Percentiles rank a stretch among this genome's conserved stretches.
Conservation (phyloP, 2,888 invertebrate species). For the Drosophila acutilabella region DNA sequence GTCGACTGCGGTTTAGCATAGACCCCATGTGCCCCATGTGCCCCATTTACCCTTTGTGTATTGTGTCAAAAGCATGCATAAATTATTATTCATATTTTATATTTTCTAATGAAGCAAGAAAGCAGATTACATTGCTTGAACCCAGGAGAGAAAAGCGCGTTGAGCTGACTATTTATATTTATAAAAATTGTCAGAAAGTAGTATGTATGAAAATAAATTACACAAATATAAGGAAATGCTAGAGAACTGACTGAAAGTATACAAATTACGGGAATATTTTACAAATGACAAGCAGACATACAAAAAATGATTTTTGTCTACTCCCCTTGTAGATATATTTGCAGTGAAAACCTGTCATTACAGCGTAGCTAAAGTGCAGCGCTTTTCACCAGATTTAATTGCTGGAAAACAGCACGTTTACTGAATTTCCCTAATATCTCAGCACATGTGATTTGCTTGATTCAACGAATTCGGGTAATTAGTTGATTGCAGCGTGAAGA, state of each 20-base stretch:
- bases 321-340: too few species aligned
- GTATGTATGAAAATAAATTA: background rate
- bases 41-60: constrained; percentile 69
- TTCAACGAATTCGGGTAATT: constrained; percentile 33
- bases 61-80: constrained; percentile 75
- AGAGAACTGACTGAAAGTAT: background rate
- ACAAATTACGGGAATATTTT: too few species aligned
- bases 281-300: too few species aligned
- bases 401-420: constrained; percentile 17
- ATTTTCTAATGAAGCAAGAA: constrained; percentile 65
- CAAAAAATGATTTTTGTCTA: too few species aligned
- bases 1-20: constrained; percentile 44
- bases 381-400: constrained; percentile 8
- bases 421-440: background rate
- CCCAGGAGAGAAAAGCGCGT: constrained; percentile 8
- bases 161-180: constrained; percentile 19
- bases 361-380: background rate
- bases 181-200: constrained; percentile 4
- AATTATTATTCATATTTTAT: constrained; percentile 63
- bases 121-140: background rate
- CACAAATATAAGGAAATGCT: background rate
- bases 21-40: constrained; percentile 47
- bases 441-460: constrained; percentile 26
- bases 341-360: background rate
- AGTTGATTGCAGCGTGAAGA: constrained; percentile 11